These are phyloP conservation scores for Zeugodacus cucurbitae DNA, from an alignment of 1,140 invertebrate species.

Conservation along the genomic window DNA sequence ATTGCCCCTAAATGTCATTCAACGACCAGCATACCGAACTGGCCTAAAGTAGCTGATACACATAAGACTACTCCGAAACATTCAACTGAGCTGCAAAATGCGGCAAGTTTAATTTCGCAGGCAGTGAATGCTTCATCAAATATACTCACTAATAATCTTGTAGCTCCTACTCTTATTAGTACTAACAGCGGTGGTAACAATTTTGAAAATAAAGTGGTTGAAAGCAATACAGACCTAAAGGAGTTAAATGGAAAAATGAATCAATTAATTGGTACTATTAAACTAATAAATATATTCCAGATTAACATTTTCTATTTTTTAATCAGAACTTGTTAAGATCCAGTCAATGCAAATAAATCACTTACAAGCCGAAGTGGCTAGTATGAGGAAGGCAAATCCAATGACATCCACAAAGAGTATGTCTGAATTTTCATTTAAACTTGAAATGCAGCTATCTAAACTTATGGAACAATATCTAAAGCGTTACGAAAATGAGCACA, in stretches of 20 bases:
- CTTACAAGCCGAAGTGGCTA: constrained; percentile 54
- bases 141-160: constrained; percentile 54
- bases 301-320: constrained; percentile 33
- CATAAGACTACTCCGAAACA: constrained; percentile 45
- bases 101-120: constrained; percentile 62
- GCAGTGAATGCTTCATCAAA: constrained; percentile 49
- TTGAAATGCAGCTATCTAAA: constrained; percentile 63
- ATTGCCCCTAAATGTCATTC: constrained; percentile 40
- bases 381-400: constrained; percentile 51
- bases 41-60: constrained; percentile 51
- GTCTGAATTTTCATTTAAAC: constrained; percentile 59
- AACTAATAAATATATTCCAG: too few relatives aligned
- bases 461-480: constrained; percentile 62
- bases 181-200: constrained; percentile 42
- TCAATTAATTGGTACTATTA: constrained; percentile 52
- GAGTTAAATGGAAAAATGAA: constrained; percentile 56
- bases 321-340: constrained; percentile 53
- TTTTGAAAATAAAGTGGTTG: constrained; percentile 44
- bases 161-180: constrained; percentile 51
- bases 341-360: constrained; percentile 58
- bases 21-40: constrained; percentile 45
- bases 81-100: constrained; percentile 60
- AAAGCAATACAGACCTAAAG: constrained; percentile 42
- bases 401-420: constrained; percentile 53
- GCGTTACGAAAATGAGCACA: constrained; percentile 67